Base-by-base conservation (phyloP, 2,113 vertebrate genomes). In the Oreochromis aureus region DNA sequence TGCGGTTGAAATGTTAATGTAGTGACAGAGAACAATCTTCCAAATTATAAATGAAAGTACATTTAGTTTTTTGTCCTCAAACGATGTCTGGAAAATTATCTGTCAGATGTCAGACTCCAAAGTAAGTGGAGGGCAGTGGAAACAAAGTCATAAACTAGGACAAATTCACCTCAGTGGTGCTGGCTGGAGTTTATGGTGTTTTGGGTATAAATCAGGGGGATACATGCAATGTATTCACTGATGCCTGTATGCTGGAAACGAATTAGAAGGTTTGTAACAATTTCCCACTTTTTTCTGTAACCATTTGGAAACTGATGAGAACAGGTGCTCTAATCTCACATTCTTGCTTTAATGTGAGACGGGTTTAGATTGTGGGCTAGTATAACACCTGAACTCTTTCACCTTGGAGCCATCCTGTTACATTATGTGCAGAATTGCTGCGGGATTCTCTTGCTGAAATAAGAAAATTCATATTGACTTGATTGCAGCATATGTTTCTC, bases 391-490 rank as follows among this genome's bases (percentile, higher is more conserved):
- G 8, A 73, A 76, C 24, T 48, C 22, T 30, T 48, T 76, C 22
- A 27, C 41, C 41, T 5, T 48, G 22, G 22, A 76, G 69, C 69
- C 69, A 7, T 11, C 41, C 41, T 76, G 69, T 48, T 76, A 76
- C 24, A 30, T 27, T 73, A 46, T 73, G 22, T 19, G 24, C 41
- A 76, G 69, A 76, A 30, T 11, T 18, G 22, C 15, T 27, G 39
- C 12, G 0, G 0, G 12, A 10, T 27, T 73, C 1, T 46, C 39
- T 2, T 44, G 39, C 39, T 10, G 66, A 10, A 73, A 76, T 18
- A 48, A 48, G 69, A 46, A 18, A 44, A 44, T 46, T 24, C 22
- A 73, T 16, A 46, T 27, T 46, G 39, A 27, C 13, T 71, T 27
- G 13, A 44, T 44, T 10, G 44, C 39, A 27, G 7, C 39, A 73